Base-by-base conservation (phyloP, 2,888 invertebrate species). In the Synergus umbraculus region DNA sequence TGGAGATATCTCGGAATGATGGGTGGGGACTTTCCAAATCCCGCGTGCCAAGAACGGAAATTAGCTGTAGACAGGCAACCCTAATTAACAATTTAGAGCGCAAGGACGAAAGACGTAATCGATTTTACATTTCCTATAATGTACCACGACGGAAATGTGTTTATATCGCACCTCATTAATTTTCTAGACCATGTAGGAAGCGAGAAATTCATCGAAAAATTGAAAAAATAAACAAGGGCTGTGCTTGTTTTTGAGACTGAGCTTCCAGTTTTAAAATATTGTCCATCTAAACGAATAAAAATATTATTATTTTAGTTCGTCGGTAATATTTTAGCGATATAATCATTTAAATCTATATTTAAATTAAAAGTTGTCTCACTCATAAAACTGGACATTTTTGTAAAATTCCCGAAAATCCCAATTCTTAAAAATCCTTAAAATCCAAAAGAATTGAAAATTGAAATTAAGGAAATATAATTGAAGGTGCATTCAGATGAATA, bases 1-100 rank as follows among this genome's bases (percentile, higher is more conserved):
- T 49, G 60, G 73, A 37, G 76, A 13, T 67, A 80, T 82, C 77
- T 79, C 78, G 54, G 63, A 15, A 44, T 29, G 73, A 66, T 46
- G 54, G 78, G 58, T 77, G n/a, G 73, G 73, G 73, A 37, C 15
- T 46, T 67, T 15, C 41, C 54, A 37, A 60, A 22, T 9, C 9
- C 67, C 46, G 67, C 49, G 49, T 43, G 60, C 15, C 43, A 37
- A 18, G 63, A 73, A 64, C 77, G 81, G 77, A 83, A 83, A 83
- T 81, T 78, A 79, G 77, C 69, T 80, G 81, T 65, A 79, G 81
- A 83, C 81, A 83, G 60, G 77, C 80, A 77, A 81, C 60, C 22
- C 60, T 60, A 60, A 60, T 60, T 18, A 60, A 10, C 49, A 37
- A 73, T 54, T 69, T 73, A 54, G 49, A n/a, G 73, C 15, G 15